phyloP scores from a whole-genome alignment of 1,140 invertebrate genomes.

The Antheraea mylitta region DNA sequence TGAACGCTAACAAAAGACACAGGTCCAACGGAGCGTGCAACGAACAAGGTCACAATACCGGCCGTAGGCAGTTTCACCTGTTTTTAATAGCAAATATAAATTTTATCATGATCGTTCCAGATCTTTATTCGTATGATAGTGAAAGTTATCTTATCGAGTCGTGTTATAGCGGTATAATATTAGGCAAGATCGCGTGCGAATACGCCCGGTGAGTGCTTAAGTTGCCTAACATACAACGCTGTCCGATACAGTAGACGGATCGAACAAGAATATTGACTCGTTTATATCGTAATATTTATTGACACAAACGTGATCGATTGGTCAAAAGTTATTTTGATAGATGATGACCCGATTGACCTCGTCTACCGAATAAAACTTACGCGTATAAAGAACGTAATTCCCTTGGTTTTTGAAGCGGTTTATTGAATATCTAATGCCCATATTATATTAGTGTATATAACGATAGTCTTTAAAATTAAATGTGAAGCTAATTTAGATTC shows the following conservation, averaged over 20 bases:
- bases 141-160: slow-evolving; percentile 24
- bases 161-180: slow-evolving; percentile 15
- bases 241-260: background rate
- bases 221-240: background rate
- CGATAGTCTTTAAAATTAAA: background rate
- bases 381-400: background rate
- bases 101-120: slow-evolving; percentile 33
- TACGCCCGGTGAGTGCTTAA: slow-evolving; percentile 17
- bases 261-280: background rate
- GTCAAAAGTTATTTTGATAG: background rate
- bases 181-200: slow-evolving; percentile 45
- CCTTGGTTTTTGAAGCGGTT: background rate
- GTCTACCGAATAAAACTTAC: background rate
- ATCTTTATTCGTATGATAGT: slow-evolving; percentile 35
- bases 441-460: background rate
- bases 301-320: slow-evolving; percentile 6
- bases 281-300: background rate
- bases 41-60: slow-evolving; percentile 38
- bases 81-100: slow-evolving; percentile 31
- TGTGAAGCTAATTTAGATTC: background rate
- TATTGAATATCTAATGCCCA: background rate
- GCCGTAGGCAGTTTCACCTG: slow-evolving; percentile 45
- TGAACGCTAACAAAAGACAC: slow-evolving; percentile 30
- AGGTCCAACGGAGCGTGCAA: slow-evolving; percentile 36
- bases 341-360: slow-evolving; percentile 8